Evolutionary conservation across 2,797 vertebrate species (phyloP).

Genomic region (Hippocampus kuda): DNA sequence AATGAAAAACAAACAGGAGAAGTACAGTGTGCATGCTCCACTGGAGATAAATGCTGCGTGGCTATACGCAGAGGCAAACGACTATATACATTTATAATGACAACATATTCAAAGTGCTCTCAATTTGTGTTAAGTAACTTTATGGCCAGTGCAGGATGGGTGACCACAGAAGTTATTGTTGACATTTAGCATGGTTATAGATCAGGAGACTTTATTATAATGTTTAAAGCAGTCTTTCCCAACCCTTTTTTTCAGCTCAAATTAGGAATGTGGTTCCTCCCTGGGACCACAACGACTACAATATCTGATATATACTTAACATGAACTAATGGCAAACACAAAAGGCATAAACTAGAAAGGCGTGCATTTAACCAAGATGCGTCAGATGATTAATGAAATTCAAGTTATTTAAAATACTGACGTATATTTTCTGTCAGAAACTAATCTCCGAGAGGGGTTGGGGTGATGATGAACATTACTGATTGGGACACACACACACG

Average conservation of each 20-base stretch:
- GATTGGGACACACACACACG: too few species aligned
- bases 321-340: slow-evolving; percentile 1
- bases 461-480: too few species aligned
- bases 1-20: slow-evolving; percentile 27
- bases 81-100: slow-evolving; percentile 7
- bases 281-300: neutral
- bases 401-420: too few species aligned
- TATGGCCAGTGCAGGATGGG: slow-evolving; percentile 1
- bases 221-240: neutral
- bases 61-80: neutral
- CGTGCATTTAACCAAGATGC: too few species aligned
- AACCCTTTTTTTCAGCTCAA: neutral
- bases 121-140: slow-evolving; percentile 41
- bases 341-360: neutral
- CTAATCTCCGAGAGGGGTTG: too few species aligned
- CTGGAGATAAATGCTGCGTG: slow-evolving; percentile 2
- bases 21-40: neutral
- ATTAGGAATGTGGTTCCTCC: neutral
- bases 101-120: slow-evolving; percentile 22
- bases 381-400: too few species aligned
- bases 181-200: slow-evolving; percentile 1
- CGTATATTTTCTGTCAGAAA: too few species aligned
- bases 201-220: slow-evolving; percentile 4
- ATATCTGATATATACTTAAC: neutral
- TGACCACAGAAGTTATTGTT: slow-evolving; percentile 15